phyloP scores from a whole-genome alignment of 2,113 vertebrate species.

The Megalops atlanticus region DNA sequence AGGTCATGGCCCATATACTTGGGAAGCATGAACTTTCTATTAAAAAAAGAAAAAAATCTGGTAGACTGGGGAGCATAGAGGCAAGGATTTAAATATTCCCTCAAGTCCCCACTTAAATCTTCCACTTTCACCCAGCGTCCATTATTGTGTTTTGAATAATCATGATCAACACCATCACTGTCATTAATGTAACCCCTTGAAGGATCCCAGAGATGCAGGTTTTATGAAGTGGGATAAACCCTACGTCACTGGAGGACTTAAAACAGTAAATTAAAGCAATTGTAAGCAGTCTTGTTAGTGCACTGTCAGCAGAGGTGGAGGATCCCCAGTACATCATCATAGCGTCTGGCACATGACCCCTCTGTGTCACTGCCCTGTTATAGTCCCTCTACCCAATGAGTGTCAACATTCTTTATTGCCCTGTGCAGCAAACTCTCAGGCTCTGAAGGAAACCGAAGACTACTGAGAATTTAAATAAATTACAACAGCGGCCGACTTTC shows the following conservation, averaged over 20 bases:
- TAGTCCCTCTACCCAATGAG: constrained; percentile 50
- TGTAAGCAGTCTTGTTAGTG: constrained; percentile 68
- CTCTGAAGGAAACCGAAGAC: constrained; percentile 67
- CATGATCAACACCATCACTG: not conserved
- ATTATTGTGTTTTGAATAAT: not conserved
- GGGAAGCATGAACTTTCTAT: not conserved
- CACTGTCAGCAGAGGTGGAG: constrained; percentile 54
- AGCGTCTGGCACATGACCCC: constrained; percentile 64
- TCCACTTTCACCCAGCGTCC: too few relatives aligned
- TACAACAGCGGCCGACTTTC: constrained; percentile 61
- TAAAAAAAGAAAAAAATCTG: constrained; percentile 24
- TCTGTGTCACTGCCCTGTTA: constrained; percentile 54
- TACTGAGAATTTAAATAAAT: constrained; percentile 69
- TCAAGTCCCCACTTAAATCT: constrained; percentile 6
- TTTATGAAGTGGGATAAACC: constrained; percentile 1
- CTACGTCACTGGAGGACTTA: not conserved
- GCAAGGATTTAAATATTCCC: not conserved
- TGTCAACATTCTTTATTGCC: constrained; percentile 4
- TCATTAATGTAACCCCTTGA: not conserved
- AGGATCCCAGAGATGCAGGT: constrained; percentile 14
- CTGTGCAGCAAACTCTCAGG: constrained; percentile 25
- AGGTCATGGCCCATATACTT: too few relatives aligned
- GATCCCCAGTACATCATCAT: constrained; percentile 57
- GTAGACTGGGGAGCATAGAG: not conserved
- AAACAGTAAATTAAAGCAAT: constrained; percentile 45